phyloP scores from a whole-genome alignment of 92 coral and sea anemone genomes.

The Pocillopora grandis region DNA sequence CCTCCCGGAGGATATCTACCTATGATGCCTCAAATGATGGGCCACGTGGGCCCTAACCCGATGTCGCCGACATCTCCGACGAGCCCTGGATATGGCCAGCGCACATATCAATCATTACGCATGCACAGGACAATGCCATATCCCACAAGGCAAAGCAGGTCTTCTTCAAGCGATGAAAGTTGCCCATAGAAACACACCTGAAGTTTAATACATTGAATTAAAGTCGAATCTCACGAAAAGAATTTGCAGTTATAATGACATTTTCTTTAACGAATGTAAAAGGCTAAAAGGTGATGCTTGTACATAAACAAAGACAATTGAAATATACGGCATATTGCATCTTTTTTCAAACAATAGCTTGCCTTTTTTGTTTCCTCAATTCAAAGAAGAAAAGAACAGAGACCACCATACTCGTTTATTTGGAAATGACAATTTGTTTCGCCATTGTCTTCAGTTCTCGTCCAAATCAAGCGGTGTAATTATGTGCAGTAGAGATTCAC shows the following conservation, averaged over 20 bases:
- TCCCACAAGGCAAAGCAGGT: slow-evolving; percentile 78
- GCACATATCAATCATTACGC: slow-evolving; percentile 90
- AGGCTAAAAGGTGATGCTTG: background rate
- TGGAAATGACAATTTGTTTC: too few species aligned
- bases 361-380: background rate
- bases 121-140: slow-evolving; percentile 96
- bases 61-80: slow-evolving; percentile 93
- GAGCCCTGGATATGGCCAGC: slow-evolving; percentile 96
- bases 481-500: too few species aligned
- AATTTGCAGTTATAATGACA: background rate
- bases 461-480: too few species aligned
- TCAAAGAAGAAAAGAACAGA: too few species aligned
- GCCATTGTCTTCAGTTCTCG: too few species aligned
- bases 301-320: slow-evolving; percentile 18
- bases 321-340: too few species aligned
- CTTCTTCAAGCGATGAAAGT: slow-evolving; percentile 76
- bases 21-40: slow-evolving; percentile 81
- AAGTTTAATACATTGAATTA: background rate
- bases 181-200: slow-evolving; percentile 15
- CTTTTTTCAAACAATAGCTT: too few species aligned
- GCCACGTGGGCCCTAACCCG: slow-evolving; percentile 68
- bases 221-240: slow-evolving; percentile 10
- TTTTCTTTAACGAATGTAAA: background rate
- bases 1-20: slow-evolving; percentile 75
- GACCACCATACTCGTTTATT: too few species aligned